phyloP scores from a whole-genome alignment of 2,113 vertebrate genomes.

The Chaenocephalus aceratus region DNA sequence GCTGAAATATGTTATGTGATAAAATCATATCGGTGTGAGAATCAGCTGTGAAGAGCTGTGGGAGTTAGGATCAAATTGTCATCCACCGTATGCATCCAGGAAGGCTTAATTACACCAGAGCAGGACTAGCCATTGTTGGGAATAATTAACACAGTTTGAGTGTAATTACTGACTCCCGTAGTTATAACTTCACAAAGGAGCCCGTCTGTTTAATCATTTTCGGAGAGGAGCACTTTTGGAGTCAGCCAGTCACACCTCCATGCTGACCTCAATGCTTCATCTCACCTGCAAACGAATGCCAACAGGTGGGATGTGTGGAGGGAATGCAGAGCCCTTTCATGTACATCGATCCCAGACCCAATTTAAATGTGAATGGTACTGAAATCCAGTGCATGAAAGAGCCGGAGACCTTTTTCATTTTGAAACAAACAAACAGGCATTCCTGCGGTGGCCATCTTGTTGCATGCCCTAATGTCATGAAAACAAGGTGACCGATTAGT shows the following conservation, averaged over 20 bases:
- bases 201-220: slow-evolving; percentile 22
- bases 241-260: slow-evolving; percentile 44
- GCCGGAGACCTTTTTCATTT: neutral
- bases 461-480: neutral
- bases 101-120: slow-evolving; percentile 60
- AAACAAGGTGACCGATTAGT: slow-evolving; percentile 47
- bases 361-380: slow-evolving; percentile 21
- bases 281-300: slow-evolving; percentile 45
- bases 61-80: slow-evolving; percentile 49
- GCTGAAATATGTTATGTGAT: slow-evolving; percentile 1
- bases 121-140: slow-evolving; percentile 43
- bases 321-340: neutral
- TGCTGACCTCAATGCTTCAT: slow-evolving; percentile 56
- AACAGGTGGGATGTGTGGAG: neutral
- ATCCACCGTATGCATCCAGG: slow-evolving; percentile 31
- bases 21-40: slow-evolving; percentile 22
- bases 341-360: slow-evolving; percentile 6
- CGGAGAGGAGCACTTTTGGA: slow-evolving; percentile 44
- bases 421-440: neutral
- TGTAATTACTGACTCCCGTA: slow-evolving; percentile 57
- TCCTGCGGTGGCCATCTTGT: slow-evolving; percentile 1
- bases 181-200: slow-evolving; percentile 56
- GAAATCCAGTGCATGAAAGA: neutral
- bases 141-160: slow-evolving; percentile 67
- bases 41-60: slow-evolving; percentile 8